These are phyloP conservation scores for Leptodon cayanensis DNA, from an alignment of 2,797 vertebrate species.

Conservation along the genomic window DNA sequence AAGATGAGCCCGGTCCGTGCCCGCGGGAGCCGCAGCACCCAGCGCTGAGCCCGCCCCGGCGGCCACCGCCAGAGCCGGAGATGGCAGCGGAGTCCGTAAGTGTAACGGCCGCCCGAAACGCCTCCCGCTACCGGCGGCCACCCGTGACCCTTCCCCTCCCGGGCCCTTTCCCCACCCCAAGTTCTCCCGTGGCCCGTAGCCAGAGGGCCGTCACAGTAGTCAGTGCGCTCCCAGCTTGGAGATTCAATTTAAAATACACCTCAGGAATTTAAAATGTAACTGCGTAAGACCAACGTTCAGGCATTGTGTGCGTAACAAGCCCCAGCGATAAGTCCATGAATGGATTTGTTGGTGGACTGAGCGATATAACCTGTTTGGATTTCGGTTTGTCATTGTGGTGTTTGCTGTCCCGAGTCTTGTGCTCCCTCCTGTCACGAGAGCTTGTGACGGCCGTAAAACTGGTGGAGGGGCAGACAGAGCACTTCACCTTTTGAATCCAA, in stretches of 20 bases:
- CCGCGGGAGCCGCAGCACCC: not conserved
- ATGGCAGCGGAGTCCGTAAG: slow-evolving; percentile 47
- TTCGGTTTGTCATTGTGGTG: fast-evolving
- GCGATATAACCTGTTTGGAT: fast-evolving
- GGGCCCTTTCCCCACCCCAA: no score
- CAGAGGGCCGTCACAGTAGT: fast-evolving
- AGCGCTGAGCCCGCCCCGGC: not conserved
- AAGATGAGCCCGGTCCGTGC: not conserved
- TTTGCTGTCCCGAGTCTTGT: fast-evolving
- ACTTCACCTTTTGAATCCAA: fast-evolving
- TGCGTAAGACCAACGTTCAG: fast-evolving
- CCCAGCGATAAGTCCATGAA: fast-evolving
- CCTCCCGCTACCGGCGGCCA: not conserved
- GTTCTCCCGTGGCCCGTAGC: not conserved
- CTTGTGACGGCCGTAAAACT: fast-evolving
- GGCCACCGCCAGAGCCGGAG: not conserved
- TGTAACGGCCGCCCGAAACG: not conserved
- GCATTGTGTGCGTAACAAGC: fast-evolving
- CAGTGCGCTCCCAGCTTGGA: fast-evolving
- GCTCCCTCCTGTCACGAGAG: not conserved
- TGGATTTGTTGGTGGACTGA: fast-evolving
- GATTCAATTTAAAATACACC: fast-evolving
- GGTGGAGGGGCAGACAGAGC: not conserved
- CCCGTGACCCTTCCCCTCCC: not conserved
- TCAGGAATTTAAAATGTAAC: fast-evolving